phyloP scores from a whole-genome alignment of 2,113 vertebrate genomes.

The Nerophis lumbriciformis region DNA sequence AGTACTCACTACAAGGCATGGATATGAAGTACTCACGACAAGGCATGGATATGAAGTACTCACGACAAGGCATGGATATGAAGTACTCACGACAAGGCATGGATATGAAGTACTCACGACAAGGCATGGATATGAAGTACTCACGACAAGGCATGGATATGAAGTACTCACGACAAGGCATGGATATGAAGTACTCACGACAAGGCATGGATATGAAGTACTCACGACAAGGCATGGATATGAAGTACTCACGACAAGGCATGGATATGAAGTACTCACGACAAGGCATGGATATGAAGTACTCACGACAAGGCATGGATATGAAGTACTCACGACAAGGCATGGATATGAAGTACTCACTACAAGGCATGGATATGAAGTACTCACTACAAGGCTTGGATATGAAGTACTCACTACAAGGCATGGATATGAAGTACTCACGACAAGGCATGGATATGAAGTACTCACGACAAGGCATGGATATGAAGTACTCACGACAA shows the following conservation, averaged over 20 bases:
- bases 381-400: slow-evolving; percentile 66
- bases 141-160: slow-evolving; percentile 67
- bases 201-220: slow-evolving; percentile 34
- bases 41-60: slow-evolving; percentile 51
- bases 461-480: slow-evolving; percentile 64
- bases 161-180: slow-evolving; percentile 60
- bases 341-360: slow-evolving; percentile 62
- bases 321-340: slow-evolving; percentile 60
- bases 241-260: slow-evolving; percentile 60
- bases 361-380: slow-evolving; percentile 46
- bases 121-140: slow-evolving; percentile 44
- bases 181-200: slow-evolving; percentile 64
- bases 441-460: slow-evolving; percentile 56
- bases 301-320: slow-evolving; percentile 67
- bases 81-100: slow-evolving; percentile 60
- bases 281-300: slow-evolving; percentile 40
- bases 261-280: slow-evolving; percentile 62
- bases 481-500: slow-evolving; percentile 63
- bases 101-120: slow-evolving; percentile 63
- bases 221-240: slow-evolving; percentile 67
- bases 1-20: slow-evolving; percentile 62
- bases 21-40: slow-evolving; percentile 61
- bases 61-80: slow-evolving; percentile 66
- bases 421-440: slow-evolving; percentile 54
- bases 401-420: slow-evolving; percentile 62